These are phyloP conservation scores for Drosophila prosaltans DNA, from an alignment of 1,140 invertebrate species.

Conservation along the genomic window DNA sequence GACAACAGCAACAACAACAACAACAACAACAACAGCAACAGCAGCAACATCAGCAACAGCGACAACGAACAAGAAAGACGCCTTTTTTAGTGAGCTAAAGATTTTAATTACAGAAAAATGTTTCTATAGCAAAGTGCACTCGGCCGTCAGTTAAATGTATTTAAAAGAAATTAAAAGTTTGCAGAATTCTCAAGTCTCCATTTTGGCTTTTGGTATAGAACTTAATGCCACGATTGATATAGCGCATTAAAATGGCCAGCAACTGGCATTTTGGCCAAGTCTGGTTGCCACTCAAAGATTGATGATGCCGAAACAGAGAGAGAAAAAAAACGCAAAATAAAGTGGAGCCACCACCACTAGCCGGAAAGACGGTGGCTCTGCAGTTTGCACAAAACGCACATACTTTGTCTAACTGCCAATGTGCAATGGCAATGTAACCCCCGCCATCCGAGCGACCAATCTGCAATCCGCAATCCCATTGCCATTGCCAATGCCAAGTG, in stretches of 20 bases:
- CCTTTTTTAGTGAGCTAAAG: slow-evolving; percentile 71
- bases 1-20: slow-evolving; percentile 28
- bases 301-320: slow-evolving; percentile 65
- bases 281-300: slow-evolving; percentile 52
- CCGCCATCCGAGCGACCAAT: slow-evolving; percentile 28
- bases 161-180: slow-evolving; percentile 75
- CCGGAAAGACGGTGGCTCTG: slow-evolving; percentile 32
- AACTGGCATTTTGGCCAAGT: slow-evolving; percentile 59
- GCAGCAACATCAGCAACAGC: not conserved
- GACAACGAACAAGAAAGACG: slow-evolving; percentile 33
- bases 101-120: slow-evolving; percentile 76
- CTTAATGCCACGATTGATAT: slow-evolving; percentile 75
- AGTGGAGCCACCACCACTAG: not conserved
- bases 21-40: slow-evolving; percentile 13
- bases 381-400: slow-evolving; percentile 64
- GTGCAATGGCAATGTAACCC: slow-evolving; percentile 24
- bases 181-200: slow-evolving; percentile 1
- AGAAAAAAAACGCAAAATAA: not conserved
- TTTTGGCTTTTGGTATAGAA: slow-evolving; percentile 16
- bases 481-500: slow-evolving; percentile 40
- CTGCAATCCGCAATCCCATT: slow-evolving; percentile 32
- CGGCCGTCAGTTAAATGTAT: slow-evolving; percentile 41
- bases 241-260: slow-evolving; percentile 69
- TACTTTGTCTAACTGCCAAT: slow-evolving; percentile 79
- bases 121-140: slow-evolving; percentile 45